Evolutionary conservation across 2,113 vertebrate genomes (phyloP).

Genomic region (Dicrurus megarhynchus): DNA sequence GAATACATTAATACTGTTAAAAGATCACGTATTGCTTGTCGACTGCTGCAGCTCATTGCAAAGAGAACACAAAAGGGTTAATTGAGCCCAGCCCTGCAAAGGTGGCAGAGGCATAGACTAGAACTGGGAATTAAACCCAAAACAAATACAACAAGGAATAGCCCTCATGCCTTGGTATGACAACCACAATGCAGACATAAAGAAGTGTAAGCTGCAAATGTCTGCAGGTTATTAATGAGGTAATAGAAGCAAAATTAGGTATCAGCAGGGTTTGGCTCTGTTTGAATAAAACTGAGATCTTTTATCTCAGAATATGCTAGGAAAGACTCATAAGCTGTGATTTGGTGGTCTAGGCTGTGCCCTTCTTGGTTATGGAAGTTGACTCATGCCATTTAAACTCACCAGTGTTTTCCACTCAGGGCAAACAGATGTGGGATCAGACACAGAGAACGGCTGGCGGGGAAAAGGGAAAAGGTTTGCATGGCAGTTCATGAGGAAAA

Average conservation of each 20-base stretch:
- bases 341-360: conserved; percentile 46
- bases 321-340: conserved; percentile 57
- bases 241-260: conserved; percentile 60
- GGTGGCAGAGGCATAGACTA: conserved; percentile 73
- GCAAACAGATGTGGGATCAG: conserved; percentile 25
- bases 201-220: conserved; percentile 36
- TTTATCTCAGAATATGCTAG: conserved; percentile 37
- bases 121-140: conserved; percentile 72
- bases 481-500: neutral
- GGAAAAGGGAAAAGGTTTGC: neutral
- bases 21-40: conserved; percentile 69
- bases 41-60: conserved; percentile 74
- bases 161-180: neutral
- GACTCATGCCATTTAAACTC: conserved; percentile 21
- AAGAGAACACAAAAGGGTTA: conserved; percentile 78
- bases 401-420: conserved; percentile 32
- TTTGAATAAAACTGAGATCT: conserved; percentile 46
- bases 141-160: conserved; percentile 46
- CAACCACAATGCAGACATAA: conserved; percentile 18
- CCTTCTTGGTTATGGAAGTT: conserved; percentile 12
- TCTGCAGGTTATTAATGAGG: conserved; percentile 61
- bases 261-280: conserved; percentile 54
- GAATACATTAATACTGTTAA: conserved; percentile 73
- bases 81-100: conserved; percentile 82
- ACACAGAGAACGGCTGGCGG: neutral